A percentile compares a stretch with the other conserved stretches of the same genome.
Evolutionary conservation across 2,113 vertebrate species (phyloP).

Genomic region (Hyla sarda): DNA sequence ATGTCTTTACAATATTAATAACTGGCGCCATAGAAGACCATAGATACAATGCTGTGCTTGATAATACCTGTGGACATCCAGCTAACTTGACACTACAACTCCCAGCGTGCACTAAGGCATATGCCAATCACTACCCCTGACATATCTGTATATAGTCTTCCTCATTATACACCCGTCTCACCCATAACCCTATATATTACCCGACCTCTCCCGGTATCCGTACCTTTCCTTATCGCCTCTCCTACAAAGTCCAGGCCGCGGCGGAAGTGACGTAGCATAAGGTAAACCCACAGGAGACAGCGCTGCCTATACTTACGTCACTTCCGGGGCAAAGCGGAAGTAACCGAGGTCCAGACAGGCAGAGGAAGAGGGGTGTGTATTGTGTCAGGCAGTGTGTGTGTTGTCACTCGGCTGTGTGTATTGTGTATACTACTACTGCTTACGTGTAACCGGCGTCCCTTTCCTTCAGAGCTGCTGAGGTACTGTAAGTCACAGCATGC

Average conservation of each 20-base stretch:
- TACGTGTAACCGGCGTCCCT: not conserved
- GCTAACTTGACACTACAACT: too few species aligned
- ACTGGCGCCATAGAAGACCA: too few species aligned
- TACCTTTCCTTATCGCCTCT: not conserved
- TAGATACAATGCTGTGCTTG: not conserved
- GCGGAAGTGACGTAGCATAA: not conserved
- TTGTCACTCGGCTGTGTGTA: not conserved
- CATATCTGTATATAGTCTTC: not conserved
- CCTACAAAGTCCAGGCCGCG: conserved; percentile 22
- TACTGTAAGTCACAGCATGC: not conserved
- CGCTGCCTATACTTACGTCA: not conserved
- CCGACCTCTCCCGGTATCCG: not conserved
- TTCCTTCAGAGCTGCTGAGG: not conserved
- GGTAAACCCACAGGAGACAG: not conserved
- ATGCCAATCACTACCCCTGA: not conserved
- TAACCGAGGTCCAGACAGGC: not conserved
- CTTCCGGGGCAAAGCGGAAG: conserved; percentile 40
- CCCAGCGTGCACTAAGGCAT: too few species aligned
- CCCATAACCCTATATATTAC: not conserved
- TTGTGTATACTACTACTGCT: not conserved
- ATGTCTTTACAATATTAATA: too few species aligned
- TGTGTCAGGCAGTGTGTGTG: not conserved
- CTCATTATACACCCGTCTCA: not conserved
- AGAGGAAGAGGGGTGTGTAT: conserved; percentile 22
- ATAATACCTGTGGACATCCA: too few species aligned